Evolutionary conservation across 1,140 invertebrate genomes (phyloP).

Genomic region (Drosophila ironensis): DNA sequence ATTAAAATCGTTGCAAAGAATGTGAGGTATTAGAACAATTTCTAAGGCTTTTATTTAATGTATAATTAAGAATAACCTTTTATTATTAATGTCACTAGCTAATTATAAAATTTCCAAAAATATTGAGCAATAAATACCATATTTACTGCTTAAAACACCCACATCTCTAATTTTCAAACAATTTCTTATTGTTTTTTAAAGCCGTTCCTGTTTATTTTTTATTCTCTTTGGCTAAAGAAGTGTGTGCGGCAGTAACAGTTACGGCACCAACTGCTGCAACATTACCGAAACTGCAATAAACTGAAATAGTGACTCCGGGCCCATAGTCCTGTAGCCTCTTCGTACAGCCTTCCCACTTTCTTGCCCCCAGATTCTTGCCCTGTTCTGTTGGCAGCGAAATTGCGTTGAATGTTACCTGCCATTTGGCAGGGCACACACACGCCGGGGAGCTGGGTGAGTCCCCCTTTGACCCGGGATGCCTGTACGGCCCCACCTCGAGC

Average conservation of each 20-base stretch:
- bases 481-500: slow-evolving; percentile 8
- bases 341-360: slow-evolving; percentile 1
- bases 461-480: neutral
- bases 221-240: neutral
- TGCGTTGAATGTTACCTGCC: slow-evolving; percentile 78
- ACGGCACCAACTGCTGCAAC: neutral
- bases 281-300: slow-evolving; percentile 17
- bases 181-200: no score
- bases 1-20: neutral
- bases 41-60: no score
- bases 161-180: no score
- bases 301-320: neutral
- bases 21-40: no score
- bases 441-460: neutral
- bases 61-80: no score
- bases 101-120: no score
- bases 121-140: no score
- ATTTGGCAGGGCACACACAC: slow-evolving; percentile 58
- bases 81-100: no score
- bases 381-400: slow-evolving; percentile 66
- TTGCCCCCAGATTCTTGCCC: slow-evolving; percentile 28
- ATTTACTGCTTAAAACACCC: no score
- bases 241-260: slow-evolving; percentile 15
- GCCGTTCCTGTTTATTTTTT: no score
- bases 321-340: slow-evolving; percentile 1